A percentile compares a stretch with the other conserved stretches of the same genome.
phyloP scores from a whole-genome alignment of 2,113 vertebrate genomes.

The Pelodiscus sinensis region DNA sequence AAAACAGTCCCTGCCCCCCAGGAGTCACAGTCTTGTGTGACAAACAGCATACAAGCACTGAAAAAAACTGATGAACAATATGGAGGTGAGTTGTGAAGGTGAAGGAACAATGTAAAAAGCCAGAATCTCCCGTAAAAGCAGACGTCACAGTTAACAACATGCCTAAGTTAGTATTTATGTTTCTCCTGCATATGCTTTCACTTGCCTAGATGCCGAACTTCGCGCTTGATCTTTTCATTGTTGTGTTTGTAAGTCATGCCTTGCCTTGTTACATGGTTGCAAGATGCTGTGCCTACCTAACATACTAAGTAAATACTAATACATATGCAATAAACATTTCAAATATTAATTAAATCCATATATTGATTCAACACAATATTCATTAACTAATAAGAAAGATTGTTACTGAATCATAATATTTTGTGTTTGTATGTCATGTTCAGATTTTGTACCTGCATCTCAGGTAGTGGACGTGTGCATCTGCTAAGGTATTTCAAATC shows the following conservation, averaged over 20 bases:
- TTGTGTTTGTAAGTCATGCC: background rate
- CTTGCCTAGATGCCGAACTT: background rate
- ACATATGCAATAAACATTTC: conserved; percentile 25
- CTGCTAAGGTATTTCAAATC: background rate
- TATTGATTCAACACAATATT: background rate
- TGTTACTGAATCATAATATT: conserved; percentile 16
- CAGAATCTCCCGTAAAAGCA: conserved; percentile 25
- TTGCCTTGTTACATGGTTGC: background rate
- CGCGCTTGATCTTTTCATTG: background rate
- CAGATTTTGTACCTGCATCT: background rate
- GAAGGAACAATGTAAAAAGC: conserved; percentile 29
- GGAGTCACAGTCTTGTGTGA: background rate
- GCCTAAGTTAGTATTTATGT: background rate
- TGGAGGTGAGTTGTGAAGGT: background rate
- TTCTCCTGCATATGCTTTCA: background rate
- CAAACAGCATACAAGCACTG: conserved; percentile 27
- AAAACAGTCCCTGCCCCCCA: conserved; percentile 47
- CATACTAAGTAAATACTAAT: background rate
- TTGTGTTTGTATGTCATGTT: background rate
- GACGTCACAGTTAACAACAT: background rate
- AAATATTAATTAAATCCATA: background rate
- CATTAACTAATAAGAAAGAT: conserved; percentile 27
- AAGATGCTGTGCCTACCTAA: background rate
- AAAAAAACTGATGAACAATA: conserved; percentile 34
- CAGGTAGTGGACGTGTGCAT: background rate